phyloP scores from a whole-genome alignment of 2,888 invertebrate species.

The Eupithecia centaureata region DNA sequence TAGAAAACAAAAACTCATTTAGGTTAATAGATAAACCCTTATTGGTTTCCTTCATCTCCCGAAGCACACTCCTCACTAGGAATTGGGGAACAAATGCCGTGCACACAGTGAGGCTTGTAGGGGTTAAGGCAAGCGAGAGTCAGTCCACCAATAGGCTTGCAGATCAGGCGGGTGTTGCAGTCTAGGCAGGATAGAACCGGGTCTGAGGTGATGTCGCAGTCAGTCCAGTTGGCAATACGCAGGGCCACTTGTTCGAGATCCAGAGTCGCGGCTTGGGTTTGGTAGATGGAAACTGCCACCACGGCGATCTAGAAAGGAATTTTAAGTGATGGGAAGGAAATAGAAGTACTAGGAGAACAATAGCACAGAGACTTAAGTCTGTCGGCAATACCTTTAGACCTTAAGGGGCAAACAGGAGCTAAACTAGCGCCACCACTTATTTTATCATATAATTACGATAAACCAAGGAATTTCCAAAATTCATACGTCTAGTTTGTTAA shows the following conservation, averaged over 20 bases:
- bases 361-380: too few relatives aligned
- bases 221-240: constrained; percentile 47
- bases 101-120: constrained; percentile 59
- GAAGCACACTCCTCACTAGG: constrained; percentile 54
- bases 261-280: constrained; percentile 6
- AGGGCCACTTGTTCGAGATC: constrained; percentile 14
- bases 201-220: constrained; percentile 51
- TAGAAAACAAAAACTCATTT: background rate
- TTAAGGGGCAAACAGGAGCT: too few relatives aligned
- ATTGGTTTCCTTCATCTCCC: background rate
- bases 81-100: constrained; percentile 59
- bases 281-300: constrained; percentile 11
- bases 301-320: constrained; percentile 16
- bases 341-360: background rate
- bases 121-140: constrained; percentile 54
- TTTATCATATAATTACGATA: too few relatives aligned
- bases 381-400: too few relatives aligned
- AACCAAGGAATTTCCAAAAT: too few relatives aligned
- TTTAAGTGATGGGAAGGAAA: background rate
- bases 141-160: constrained; percentile 61
- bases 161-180: constrained; percentile 61
- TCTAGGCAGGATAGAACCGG: constrained; percentile 57
- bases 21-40: background rate
- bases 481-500: too few relatives aligned
- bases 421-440: too few relatives aligned